Percentiles rank a stretch among this genome's conserved stretches.
These are phyloP conservation scores for Drosophila sp. DNA, from an alignment of 1,140 invertebrate genomes.

Conservation along the genomic window DNA sequence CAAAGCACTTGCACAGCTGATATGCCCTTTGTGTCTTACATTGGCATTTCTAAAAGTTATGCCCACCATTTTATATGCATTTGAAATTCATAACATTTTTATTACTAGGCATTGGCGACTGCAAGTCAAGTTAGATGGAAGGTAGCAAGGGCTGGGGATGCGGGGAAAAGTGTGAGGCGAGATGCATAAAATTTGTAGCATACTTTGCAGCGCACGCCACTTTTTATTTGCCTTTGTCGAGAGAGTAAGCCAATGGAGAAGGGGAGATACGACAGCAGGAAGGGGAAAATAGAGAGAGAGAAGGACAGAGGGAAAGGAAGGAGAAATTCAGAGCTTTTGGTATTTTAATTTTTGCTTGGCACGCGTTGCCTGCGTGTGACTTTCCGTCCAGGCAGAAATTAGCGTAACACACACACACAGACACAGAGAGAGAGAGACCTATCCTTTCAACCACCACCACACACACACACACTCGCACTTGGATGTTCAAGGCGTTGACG, in stretches of 20 bases:
- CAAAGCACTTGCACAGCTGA: neutral
- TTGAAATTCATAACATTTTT: conserved; percentile 42
- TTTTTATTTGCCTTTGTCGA: conserved; percentile 18
- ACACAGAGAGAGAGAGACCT: conserved; percentile 11
- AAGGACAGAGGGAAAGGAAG: conserved; percentile 5
- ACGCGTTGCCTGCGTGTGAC: conserved; percentile 54
- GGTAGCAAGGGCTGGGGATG: neutral
- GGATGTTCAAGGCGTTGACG: conserved; percentile 62
- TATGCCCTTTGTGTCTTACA: conserved; percentile 9
- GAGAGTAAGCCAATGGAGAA: conserved; percentile 15
- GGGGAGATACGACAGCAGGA: neutral
- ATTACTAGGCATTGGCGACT: conserved; percentile 15
- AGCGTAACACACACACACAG: conserved; percentile 43
- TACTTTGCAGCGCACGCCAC: conserved; percentile 36
- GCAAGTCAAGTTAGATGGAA: neutral
- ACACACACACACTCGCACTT: conserved; percentile 29
- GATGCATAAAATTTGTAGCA: conserved; percentile 31
- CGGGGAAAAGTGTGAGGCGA: neutral
- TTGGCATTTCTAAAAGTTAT: conserved; percentile 15
- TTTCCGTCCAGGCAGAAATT: conserved; percentile 51
- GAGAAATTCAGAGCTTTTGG: conserved; percentile 25
- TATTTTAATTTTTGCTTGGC: conserved; percentile 65
- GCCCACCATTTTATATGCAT: conserved; percentile 30
- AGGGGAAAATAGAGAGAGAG: conserved; percentile 1
- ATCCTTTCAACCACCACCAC: conserved; percentile 9